Evolutionary conservation across 2,113 vertebrate genomes (phyloP).

Genomic region (Xiphophorus maculatus): DNA sequence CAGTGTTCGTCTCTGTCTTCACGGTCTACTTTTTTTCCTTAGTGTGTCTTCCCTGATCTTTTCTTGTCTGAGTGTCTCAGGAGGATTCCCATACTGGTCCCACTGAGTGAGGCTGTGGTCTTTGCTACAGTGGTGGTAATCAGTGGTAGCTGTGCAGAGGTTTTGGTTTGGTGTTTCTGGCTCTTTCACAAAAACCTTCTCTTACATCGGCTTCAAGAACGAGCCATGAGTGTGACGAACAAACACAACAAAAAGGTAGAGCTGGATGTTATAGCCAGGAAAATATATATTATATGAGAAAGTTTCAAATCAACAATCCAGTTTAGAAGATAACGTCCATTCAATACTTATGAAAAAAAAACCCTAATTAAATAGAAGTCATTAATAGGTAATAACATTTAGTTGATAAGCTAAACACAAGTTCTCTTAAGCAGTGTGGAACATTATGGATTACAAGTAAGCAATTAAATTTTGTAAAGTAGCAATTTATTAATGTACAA

Average conservation of each 20-base stretch:
- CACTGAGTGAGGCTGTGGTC: slow-evolving; percentile 31
- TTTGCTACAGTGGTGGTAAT: slow-evolving; percentile 62
- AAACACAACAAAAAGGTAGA: background rate
- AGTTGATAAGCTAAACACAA: background rate
- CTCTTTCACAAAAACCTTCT: slow-evolving; percentile 46
- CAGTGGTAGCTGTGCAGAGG: slow-evolving; percentile 48
- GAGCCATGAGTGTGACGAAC: slow-evolving; percentile 30
- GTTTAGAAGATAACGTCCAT: background rate
- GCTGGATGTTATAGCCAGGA: background rate
- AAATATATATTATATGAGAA: background rate
- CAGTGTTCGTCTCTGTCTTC: slow-evolving; percentile 37
- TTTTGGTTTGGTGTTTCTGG: slow-evolving; percentile 31
- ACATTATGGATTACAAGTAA: background rate
- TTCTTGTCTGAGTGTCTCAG: slow-evolving; percentile 14
- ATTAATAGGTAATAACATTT: background rate
- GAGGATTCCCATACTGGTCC: slow-evolving; percentile 42
- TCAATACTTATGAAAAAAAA: no score
- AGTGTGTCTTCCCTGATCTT: slow-evolving; percentile 24
- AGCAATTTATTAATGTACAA: background rate
- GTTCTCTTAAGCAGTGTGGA: background rate
- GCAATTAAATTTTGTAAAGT: background rate
- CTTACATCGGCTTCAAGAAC: slow-evolving; percentile 53
- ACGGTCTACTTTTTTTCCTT: background rate
- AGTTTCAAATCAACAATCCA: background rate
- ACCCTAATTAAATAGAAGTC: background rate